A percentile compares a stretch with the other conserved stretches of the same genome.
phyloP scores from a whole-genome alignment of 2,797 vertebrate genomes.

The Pangasius krempfi region DNA sequence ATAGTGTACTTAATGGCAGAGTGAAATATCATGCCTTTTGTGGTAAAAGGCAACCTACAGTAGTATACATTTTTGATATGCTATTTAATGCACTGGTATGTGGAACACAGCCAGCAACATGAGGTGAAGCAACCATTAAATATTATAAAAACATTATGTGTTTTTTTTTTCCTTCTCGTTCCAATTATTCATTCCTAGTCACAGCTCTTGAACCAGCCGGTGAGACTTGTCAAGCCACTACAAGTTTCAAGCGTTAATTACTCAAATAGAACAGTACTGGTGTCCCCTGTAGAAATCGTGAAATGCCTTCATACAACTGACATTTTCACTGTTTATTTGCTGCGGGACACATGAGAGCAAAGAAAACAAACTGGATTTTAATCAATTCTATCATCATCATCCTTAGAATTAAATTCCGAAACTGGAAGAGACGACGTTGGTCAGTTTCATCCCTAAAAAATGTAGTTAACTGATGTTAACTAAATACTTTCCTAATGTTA shows the following conservation, averaged over 20 bases:
- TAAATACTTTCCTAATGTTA: neutral
- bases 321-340: neutral
- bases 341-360: neutral
- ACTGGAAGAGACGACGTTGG: no score
- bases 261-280: neutral
- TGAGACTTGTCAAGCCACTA: neutral
- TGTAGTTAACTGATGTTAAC: neutral
- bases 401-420: no score
- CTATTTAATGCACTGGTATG: neutral
- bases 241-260: neutral
- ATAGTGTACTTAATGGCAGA: neutral
- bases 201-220: neutral
- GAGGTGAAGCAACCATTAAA: neutral
- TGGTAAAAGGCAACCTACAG: neutral
- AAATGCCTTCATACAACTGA: neutral
- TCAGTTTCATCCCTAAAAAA: neutral
- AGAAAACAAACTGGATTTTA: neutral
- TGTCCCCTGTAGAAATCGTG: neutral
- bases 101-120: neutral
- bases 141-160: neutral
- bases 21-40: neutral
- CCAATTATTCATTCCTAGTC: neutral
- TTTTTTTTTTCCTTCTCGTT: neutral
- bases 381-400: neutral
- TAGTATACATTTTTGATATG: neutral